Percentiles rank a stretch among this genome's conserved stretches.
Conservation (phyloP, 1,140 invertebrate genomes). For the Daktulosphaira vitifoliae region DNA sequence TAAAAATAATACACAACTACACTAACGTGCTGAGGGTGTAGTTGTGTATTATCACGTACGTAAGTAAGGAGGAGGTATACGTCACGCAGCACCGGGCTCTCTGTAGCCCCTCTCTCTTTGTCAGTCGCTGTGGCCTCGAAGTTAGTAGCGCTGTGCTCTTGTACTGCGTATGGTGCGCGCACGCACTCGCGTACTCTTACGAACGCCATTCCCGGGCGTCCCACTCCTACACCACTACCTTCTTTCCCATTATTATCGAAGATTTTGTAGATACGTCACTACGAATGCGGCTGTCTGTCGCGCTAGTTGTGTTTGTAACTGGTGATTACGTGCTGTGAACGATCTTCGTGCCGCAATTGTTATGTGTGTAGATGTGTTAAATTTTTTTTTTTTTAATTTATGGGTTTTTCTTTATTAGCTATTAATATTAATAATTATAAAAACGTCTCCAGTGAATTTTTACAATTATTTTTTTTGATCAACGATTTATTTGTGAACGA, state of each 20-base stretch:
- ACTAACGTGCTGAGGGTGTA: too few species aligned
- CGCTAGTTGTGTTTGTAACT: neutral
- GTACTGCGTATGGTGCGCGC: neutral
- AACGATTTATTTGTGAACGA: too few species aligned
- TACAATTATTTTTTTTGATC: neutral
- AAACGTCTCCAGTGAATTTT: neutral
- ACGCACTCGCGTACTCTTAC: neutral
- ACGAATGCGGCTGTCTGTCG: slow-evolving; percentile 4
- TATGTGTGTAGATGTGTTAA: neutral
- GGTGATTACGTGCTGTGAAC: neutral
- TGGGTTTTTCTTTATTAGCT: neutral
- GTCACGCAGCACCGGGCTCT: slow-evolving; percentile 6
- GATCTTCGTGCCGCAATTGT: neutral
- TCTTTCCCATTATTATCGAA: too few species aligned
- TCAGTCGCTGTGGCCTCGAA: neutral
- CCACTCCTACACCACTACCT: neutral
- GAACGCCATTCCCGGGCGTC: neutral
- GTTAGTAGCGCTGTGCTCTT: slow-evolving; percentile 17
- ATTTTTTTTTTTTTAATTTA: neutral
- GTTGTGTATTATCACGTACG: slow-evolving; percentile 18
- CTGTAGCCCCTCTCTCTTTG: slow-evolving; percentile 7
- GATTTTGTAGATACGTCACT: slow-evolving; percentile 13
- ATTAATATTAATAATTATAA: neutral
- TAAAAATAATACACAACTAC: slow-evolving; percentile 26
- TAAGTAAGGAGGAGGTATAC: neutral